Base-by-base conservation (phyloP, 2,888 invertebrate species). In the Crepidodera aurea region DNA sequence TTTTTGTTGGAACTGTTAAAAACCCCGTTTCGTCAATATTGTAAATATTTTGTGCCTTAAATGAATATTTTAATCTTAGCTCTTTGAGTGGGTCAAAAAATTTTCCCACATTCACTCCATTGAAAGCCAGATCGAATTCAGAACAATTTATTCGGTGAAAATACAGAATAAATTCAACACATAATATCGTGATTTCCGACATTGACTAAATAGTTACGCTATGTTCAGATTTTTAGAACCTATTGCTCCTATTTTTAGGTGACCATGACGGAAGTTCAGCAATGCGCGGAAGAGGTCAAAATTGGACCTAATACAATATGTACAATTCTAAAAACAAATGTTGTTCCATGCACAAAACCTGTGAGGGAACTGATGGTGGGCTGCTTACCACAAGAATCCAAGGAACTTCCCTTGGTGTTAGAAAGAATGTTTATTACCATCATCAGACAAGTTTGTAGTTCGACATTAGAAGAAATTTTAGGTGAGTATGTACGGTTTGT, bases 381-480 rank as follows among this genome's bases (percentile, higher is more conserved):
- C 22, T 68, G 68, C 40, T 32, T 68, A 25, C 64, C 66, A 2
- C 39, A 50, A 27, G 63, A 66, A 39, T 61, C 58, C 19, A 68
- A 66, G 34, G 62, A 34, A 0, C 56, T 66, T 25, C 64, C 64
- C 5, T 16, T 37, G 1, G 39, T 66, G 25, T 25, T 15, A 3
- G 48, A 56, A 15, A 68, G 62, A 34, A 56, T 66, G 22, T 6
- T 63, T 5, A n/a, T 32, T 15, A 51, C 62, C 34, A 18, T 65
- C 6, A n/a, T 68, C 5, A 64, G 64, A 13, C 62, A 66, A 40
- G 51, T 40, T 34, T 68, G 68, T 22, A 62, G 59, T 13, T 61
- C 61, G 3, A 68, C 68, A 1, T 55, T 66, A n/a, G 66, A 68
- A 56, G 48, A 68, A 57, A 37, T 66, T n/a, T 40, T 65, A 7